These are phyloP conservation scores for Aphelocoma californica DNA, from an alignment of 2,797 vertebrate species.

Conservation along the genomic window DNA sequence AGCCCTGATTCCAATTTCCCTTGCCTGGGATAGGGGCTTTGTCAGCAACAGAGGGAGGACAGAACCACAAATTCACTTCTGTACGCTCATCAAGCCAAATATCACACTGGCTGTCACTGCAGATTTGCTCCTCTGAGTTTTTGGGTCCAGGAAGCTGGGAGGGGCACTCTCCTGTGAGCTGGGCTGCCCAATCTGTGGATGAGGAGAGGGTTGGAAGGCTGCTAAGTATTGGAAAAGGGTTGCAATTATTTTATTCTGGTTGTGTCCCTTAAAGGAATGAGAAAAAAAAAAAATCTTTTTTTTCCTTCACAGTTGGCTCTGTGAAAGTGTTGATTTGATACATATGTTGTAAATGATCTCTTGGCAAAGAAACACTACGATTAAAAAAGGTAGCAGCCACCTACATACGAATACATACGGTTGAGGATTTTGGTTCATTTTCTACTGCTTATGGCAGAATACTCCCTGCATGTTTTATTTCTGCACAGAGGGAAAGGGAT, in stretches of 20 bases:
- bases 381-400: conserved; percentile 45
- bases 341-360: conserved; percentile 35
- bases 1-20: background rate
- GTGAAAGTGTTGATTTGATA: background rate
- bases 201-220: background rate
- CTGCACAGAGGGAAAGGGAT: background rate
- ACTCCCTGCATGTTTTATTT: background rate
- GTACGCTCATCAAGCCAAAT: rapidly evolving
- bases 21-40: background rate
- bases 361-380: conserved; percentile 1
- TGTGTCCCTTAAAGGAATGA: background rate
- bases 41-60: background rate
- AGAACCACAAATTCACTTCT: background rate
- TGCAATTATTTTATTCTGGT: background rate
- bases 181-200: background rate
- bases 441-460: background rate
- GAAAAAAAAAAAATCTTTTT: background rate
- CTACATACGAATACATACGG: background rate
- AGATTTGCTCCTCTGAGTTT: background rate
- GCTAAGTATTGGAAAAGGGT: background rate
- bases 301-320: background rate
- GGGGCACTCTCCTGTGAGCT: background rate
- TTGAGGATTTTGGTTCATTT: background rate
- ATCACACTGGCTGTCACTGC: background rate
- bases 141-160: background rate